Evolutionary conservation across 2,797 vertebrate species (phyloP).

Genomic region (Anas bahamensis): DNA sequence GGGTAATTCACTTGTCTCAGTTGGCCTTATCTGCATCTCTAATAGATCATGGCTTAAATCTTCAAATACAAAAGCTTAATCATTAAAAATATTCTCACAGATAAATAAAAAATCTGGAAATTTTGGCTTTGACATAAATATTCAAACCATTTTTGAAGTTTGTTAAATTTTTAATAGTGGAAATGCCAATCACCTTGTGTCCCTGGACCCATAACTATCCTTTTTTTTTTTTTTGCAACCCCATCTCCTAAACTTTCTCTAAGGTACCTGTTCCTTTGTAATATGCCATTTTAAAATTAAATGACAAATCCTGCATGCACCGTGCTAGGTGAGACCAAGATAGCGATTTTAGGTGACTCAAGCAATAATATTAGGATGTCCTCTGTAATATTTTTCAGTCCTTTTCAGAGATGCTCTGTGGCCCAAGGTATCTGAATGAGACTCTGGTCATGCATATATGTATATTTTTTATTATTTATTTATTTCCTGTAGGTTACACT

Average conservation of each 20-base stretch:
- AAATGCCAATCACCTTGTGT: not conserved
- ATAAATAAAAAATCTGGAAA: not conserved
- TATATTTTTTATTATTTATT: too few species aligned
- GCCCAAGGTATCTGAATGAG: not conserved
- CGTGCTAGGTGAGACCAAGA: not conserved
- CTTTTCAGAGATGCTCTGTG: not conserved
- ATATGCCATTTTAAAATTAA: not conserved
- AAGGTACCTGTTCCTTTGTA: not conserved
- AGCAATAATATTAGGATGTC: not conserved
- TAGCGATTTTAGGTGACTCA: not conserved
- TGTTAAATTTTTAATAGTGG: not conserved
- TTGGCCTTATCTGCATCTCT: not conserved
- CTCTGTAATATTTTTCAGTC: not conserved
- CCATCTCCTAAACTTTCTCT: not conserved
- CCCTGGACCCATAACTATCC: not conserved
- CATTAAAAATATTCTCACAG: not conserved
- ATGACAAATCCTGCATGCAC: not conserved
- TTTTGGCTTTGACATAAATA: not conserved
- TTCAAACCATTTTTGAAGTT: not conserved
- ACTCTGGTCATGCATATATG: accelerated
- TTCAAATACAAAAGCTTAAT: not conserved
- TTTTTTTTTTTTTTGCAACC: not conserved
- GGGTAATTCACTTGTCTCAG: not conserved
- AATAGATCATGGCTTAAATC: not conserved
- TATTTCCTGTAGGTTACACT: not conserved